Percentiles rank a stretch among this genome's conserved stretches.
Conservation (phyloP, 64 coral and sea anemone species). For the Montipora efflorescens region DNA sequence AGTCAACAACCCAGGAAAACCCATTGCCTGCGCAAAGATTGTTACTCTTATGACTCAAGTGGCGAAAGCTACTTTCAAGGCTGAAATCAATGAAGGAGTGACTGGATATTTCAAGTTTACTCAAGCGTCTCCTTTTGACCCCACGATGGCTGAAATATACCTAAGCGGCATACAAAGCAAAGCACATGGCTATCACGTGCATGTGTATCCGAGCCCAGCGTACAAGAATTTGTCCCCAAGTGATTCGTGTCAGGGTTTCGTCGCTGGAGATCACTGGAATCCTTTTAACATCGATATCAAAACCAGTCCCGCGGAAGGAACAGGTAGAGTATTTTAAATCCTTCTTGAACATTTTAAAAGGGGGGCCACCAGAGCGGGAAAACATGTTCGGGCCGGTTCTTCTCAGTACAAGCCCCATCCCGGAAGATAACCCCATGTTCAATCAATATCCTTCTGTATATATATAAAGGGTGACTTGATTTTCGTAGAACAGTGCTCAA, state of each 20-base stretch:
- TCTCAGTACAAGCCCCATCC: too few relatives aligned
- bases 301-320: constrained; percentile 72
- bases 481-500: too few relatives aligned
- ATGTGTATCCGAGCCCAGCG: constrained; percentile 76
- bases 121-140: constrained; percentile 86
- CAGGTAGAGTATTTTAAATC: constrained; percentile 30
- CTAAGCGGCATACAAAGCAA: constrained; percentile 48
- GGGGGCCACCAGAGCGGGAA: too few relatives aligned
- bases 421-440: too few relatives aligned
- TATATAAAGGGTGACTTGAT: too few relatives aligned
- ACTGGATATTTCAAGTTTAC: constrained; percentile 71
- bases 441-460: too few relatives aligned
- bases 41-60: constrained; percentile 21
- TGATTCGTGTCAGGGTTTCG: constrained; percentile 15
- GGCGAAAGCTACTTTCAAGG: constrained; percentile 66
- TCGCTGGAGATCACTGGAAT: constrained; percentile 85
- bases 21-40: constrained; percentile 86
- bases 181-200: constrained; percentile 80
- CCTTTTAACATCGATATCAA: constrained; percentile 70
- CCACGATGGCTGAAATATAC: constrained; percentile 37
- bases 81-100: constrained; percentile 59
- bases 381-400: too few relatives aligned
- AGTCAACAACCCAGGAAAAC: not conserved
- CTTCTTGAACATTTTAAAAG: not conserved
- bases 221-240: constrained; percentile 47